Base-by-base conservation (phyloP, 1,140 invertebrate species). In the Drosophila santomea region DNA sequence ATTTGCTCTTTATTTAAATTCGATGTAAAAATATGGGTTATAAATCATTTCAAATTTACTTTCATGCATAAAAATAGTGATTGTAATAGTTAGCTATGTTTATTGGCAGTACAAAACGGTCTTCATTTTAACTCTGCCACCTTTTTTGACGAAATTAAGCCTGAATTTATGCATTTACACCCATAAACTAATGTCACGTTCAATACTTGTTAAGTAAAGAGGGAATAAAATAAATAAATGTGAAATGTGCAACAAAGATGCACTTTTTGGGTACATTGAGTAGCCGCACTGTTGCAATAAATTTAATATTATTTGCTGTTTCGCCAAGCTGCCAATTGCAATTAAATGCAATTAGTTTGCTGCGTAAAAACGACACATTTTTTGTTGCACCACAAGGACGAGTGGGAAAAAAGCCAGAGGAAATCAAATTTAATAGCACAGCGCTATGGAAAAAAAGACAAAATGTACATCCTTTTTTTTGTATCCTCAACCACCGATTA, bases 301-400 rank as follows among this genome's bases (percentile, higher is more conserved):
- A 76, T 76, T 60, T 38, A 10, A 59, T 32, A 55, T 67, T 51
- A 77, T 52, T 77, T 77, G 35, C 17, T 54, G 71, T 44, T 72
- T 38, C 54, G 57, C 38, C 44, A 35, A 56, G 52, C 48, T 74
- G 51, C 20, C 63, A 61, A 62, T 76, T 68, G 55, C 62, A 75
- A 76, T 69, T 76, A 62, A 61, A 69, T 35, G 35, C 44, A 62
- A 69, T 76, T 75, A 64, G 59, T 43, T 50, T 14, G 3, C 28
- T 20, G 36, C 20, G 66, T 35, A 45, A 59, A 75, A 41, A 67
- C 50, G 11, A 44, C 32, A 11, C 12, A 1, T 39, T 71, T 55
- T 45, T 67, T 38, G 36, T 14, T 1, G 17, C 12, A 3, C 5
- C 25, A 51, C 48, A 35, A 35, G 25, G 48, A 51, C n/a, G 28